phyloP scores from a whole-genome alignment of 1,140 invertebrate species.

The Dryas iulia region DNA sequence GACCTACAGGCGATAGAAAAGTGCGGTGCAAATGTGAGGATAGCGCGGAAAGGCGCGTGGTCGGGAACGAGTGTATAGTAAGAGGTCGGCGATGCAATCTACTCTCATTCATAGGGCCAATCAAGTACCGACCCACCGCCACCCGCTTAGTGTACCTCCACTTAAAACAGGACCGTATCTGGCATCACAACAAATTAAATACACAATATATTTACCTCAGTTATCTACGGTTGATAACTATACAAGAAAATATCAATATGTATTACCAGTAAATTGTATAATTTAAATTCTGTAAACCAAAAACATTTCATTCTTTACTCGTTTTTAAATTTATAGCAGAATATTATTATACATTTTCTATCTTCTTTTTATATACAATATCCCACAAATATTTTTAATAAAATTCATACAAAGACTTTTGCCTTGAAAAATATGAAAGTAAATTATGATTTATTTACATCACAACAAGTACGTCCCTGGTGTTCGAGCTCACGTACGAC shows the following conservation, averaged over 20 bases:
- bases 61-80: conserved; percentile 44
- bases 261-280: background rate
- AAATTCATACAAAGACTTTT: background rate
- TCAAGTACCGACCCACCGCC: conserved; percentile 69
- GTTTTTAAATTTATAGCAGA: background rate
- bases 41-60: conserved; percentile 28
- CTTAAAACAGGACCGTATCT: conserved; percentile 52
- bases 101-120: conserved; percentile 78
- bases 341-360: too few species aligned
- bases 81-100: conserved; percentile 64
- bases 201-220: background rate
- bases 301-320: background rate
- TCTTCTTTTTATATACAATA: too few species aligned
- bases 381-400: too few species aligned
- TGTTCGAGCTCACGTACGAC: conserved; percentile 73
- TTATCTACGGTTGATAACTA: background rate
- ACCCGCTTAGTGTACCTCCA: conserved; percentile 56
- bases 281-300: too few species aligned
- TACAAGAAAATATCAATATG: background rate
- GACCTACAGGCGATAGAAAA: background rate
- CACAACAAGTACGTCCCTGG: conserved; percentile 53
- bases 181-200: background rate
- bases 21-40: conserved; percentile 8
- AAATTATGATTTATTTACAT: conserved; percentile 27
- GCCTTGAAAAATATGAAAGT: background rate